phyloP scores from a whole-genome alignment of 53 echinoderm and acorn worm species.

The Temnopleurus reevesii region DNA sequence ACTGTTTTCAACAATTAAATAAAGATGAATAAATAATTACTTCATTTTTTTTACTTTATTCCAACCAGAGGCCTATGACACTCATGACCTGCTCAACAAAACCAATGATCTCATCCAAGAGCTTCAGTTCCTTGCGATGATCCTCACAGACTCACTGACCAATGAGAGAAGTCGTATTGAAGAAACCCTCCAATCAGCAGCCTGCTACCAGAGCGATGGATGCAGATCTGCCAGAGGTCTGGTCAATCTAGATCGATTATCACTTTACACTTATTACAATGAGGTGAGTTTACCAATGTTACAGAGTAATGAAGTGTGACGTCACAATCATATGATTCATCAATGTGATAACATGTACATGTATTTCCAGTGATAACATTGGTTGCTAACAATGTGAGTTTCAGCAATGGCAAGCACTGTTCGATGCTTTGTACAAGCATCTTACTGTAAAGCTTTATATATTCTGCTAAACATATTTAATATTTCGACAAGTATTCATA shows the following conservation, averaged over 20 bases:
- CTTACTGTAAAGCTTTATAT: no score
- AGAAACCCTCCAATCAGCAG: conserved; percentile 31
- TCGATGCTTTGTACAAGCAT: no score
- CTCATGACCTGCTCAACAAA: neutral
- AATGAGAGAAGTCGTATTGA: neutral
- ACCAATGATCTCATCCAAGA: conserved; percentile 21
- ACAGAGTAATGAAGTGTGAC: no score
- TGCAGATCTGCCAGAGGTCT: conserved; percentile 16
- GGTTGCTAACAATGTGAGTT: no score
- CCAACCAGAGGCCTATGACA: conserved; percentile 1
- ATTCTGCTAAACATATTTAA: no score
- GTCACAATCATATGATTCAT: no score
- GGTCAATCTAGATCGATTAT: neutral
- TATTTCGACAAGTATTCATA: no score
- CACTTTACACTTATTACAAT: conserved; percentile 12
- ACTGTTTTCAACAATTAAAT: no score
- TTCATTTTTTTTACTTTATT: neutral
- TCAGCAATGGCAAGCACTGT: no score
- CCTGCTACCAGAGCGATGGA: neutral
- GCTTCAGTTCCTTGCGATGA: neutral
- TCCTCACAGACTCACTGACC: neutral
- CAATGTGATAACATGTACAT: no score
- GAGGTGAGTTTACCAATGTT: neutral
- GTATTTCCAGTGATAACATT: no score
- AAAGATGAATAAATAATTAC: no score